Evolutionary conservation across 1,140 invertebrate genomes (phyloP).

Genomic region (Pseudomyrmex sp.): DNA sequence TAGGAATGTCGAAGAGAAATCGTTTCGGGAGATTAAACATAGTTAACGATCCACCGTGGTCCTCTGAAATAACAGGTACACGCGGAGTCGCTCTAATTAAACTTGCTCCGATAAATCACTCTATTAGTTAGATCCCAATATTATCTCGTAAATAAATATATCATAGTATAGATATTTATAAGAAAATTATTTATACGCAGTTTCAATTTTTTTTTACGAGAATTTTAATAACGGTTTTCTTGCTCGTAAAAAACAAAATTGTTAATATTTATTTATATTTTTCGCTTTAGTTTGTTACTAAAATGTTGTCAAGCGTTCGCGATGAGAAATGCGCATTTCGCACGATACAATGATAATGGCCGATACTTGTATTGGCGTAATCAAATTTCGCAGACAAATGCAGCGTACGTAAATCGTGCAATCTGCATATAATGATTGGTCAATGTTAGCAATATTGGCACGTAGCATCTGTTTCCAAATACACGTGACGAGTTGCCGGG

Average conservation of each 20-base stretch:
- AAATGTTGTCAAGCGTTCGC: neutral
- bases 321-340: neutral
- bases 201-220: neutral
- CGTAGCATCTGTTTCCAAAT: constrained; percentile 44
- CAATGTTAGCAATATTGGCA: constrained; percentile 49
- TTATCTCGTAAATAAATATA: neutral
- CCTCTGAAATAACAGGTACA: constrained; percentile 27
- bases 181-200: neutral
- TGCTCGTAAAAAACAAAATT: neutral
- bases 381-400: constrained; percentile 43
- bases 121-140: constrained; percentile 9
- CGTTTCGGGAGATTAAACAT: constrained; percentile 50
- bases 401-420: constrained; percentile 5
- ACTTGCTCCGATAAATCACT: constrained; percentile 25
- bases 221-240: neutral
- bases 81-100: constrained; percentile 29
- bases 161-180: neutral
- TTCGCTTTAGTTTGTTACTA: too few species aligned
- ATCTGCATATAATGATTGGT: constrained; percentile 51
- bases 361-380: constrained; percentile 34
- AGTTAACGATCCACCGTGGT: constrained; percentile 45
- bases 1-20: constrained; percentile 48
- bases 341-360: neutral
- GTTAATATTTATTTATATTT: neutral
- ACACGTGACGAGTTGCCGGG: constrained; percentile 40